These are phyloP conservation scores for Zoanthus sansibaricus DNA, from an alignment of 92 coral and sea anemone species.

Conservation along the genomic window DNA sequence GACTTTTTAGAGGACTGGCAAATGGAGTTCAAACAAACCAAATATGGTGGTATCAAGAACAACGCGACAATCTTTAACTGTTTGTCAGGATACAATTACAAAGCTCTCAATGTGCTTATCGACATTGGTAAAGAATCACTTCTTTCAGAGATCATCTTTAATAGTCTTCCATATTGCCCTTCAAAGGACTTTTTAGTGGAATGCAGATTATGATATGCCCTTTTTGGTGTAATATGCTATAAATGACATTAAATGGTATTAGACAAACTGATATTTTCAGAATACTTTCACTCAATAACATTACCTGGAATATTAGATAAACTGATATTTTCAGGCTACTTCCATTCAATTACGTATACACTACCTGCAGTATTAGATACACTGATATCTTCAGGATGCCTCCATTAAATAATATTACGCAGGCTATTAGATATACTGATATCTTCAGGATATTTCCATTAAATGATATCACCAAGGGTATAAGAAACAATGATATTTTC, in stretches of 20 bases:
- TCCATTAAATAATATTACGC: too few species aligned
- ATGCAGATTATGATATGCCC: conserved; percentile 43
- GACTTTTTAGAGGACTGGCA: neutral
- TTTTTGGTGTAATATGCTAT: neutral
- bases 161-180: neutral
- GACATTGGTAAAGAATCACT: neutral
- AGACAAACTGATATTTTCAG: too few species aligned
- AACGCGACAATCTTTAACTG: neutral
- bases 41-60: neutral
- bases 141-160: neutral
- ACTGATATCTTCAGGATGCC: conserved; percentile 72
- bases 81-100: neutral
- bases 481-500: conserved; percentile 63
- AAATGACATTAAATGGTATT: too few species aligned
- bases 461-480: conserved; percentile 68
- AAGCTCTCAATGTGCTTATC: neutral
- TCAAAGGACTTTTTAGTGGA: neutral
- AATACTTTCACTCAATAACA: conserved; percentile 11
- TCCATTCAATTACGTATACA: conserved; percentile 86
- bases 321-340: conserved; percentile 80
- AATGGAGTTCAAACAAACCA: neutral
- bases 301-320: conserved; percentile 70
- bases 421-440: too few species aligned
- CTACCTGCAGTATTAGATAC: conserved; percentile 72
- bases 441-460: too few species aligned